phyloP scores from a whole-genome alignment of 2,113 vertebrate genomes.

The Tichodroma muraria region DNA sequence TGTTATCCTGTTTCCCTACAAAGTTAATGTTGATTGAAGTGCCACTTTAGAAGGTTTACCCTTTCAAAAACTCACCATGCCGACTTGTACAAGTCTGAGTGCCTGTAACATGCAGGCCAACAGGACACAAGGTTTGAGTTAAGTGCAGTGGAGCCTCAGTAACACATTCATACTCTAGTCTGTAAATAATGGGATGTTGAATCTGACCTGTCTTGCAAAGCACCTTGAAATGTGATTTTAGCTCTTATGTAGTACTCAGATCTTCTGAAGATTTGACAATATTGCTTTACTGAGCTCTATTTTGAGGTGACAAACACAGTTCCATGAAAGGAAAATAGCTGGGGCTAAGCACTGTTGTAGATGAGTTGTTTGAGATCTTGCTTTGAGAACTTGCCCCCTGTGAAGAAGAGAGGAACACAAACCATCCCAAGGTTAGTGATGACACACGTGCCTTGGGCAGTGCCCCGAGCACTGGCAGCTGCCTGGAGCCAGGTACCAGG shows the following conservation, averaged over 20 bases:
- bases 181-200: not conserved
- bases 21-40: not conserved
- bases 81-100: not conserved
- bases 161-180: not conserved
- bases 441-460: accelerated
- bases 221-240: not conserved
- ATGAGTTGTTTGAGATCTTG: not conserved
- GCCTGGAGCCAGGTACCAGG: not conserved
- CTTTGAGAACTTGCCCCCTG: not conserved
- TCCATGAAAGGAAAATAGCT: not conserved
- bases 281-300: not conserved
- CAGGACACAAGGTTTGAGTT: not conserved
- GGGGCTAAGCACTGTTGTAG: not conserved
- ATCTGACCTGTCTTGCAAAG: not conserved
- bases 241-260: not conserved
- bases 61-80: not conserved
- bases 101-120: not conserved
- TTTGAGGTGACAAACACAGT: not conserved
- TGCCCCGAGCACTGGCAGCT: accelerated
- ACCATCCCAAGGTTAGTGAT: not conserved
- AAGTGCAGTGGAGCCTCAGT: not conserved
- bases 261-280: not conserved
- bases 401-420: not conserved
- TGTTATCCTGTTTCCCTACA: not conserved
- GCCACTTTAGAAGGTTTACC: not conserved